Evolutionary conservation across 92 coral and sea anemone genomes (phyloP).

Genomic region (Heteractis magnifica): DNA sequence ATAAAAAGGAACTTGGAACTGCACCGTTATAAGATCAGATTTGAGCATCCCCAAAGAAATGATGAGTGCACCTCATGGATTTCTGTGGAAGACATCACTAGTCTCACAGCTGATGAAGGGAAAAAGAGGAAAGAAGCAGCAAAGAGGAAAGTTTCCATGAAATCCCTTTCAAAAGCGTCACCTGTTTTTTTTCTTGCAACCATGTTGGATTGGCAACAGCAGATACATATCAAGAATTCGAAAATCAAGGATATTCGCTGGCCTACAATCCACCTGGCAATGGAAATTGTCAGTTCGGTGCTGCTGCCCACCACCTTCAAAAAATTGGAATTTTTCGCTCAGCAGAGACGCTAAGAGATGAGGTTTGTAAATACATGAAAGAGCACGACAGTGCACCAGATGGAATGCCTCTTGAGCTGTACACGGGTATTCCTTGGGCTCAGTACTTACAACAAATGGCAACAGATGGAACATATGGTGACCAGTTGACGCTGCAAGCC

Average conservation of each 20-base stretch:
- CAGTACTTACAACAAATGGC: conserved; percentile 35
- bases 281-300: conserved; percentile 42
- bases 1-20: conserved; percentile 22
- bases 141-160: not conserved
- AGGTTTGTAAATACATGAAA: conserved; percentile 17
- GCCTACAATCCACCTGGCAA: conserved; percentile 30
- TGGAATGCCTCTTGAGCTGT: conserved; percentile 17
- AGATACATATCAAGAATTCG: not conserved
- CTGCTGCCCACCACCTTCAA: not conserved
- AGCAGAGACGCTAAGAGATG: conserved; percentile 12
- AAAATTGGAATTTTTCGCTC: conserved; percentile 30
- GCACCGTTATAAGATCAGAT: conserved; percentile 20
- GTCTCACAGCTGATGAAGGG: conserved; percentile 31
- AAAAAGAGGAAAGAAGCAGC: conserved; percentile 17
- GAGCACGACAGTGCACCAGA: conserved; percentile 13
- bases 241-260: not conserved
- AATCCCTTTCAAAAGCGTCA: not conserved
- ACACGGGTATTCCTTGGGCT: conserved; percentile 12
- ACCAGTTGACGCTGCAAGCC: conserved; percentile 54
- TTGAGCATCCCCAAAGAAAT: conserved; percentile 4
- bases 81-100: conserved; percentile 52
- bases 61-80: conserved; percentile 30
- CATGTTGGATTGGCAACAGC: too few species aligned
- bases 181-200: not conserved
- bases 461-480: conserved; percentile 38